Conservation (phyloP, 2,888 invertebrate species). For the Harpalus rubripes region DNA sequence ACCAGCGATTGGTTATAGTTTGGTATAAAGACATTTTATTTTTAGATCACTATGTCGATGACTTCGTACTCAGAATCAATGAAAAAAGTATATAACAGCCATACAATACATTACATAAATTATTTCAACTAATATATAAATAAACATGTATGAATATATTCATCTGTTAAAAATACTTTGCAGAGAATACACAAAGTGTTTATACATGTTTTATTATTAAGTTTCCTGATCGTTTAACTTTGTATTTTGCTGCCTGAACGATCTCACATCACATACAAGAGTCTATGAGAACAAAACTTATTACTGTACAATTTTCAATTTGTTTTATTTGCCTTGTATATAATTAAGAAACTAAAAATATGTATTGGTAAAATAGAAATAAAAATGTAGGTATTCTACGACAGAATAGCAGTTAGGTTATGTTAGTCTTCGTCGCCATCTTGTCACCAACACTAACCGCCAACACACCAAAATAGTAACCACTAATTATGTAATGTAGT, state of each 20-base stretch:
- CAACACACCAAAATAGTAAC: slow-evolving; percentile 29
- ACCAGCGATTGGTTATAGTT: slow-evolving; percentile 52
- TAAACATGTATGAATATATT: slow-evolving; percentile 62
- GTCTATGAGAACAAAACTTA: slow-evolving; percentile 45
- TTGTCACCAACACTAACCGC: slow-evolving; percentile 21
- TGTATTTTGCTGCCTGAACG: slow-evolving; percentile 65
- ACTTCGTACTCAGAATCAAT: slow-evolving; percentile 74
- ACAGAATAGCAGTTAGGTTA: slow-evolving; percentile 22
- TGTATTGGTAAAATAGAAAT: slow-evolving; percentile 44
- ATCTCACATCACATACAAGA: slow-evolving; percentile 49
- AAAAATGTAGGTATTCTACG: slow-evolving; percentile 44
- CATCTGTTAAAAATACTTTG: slow-evolving; percentile 62
- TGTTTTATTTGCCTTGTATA: slow-evolving; percentile 47
- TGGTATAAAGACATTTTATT: slow-evolving; percentile 72
- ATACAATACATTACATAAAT: slow-evolving; percentile 75
- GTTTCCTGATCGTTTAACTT: slow-evolving; percentile 38
- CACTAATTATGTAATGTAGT: slow-evolving; percentile 46
- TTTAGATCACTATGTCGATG: slow-evolving; percentile 76
- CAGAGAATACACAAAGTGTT: slow-evolving; percentile 24
- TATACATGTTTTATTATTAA: slow-evolving; percentile 56
- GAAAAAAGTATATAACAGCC: slow-evolving; percentile 77
- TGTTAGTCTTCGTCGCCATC: neutral
- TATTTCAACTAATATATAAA: slow-evolving; percentile 70
- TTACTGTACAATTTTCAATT: slow-evolving; percentile 61
- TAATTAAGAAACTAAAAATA: slow-evolving; percentile 49